Base-by-base conservation (phyloP, 2,113 vertebrate species). In the Tachuris rubrigastra region DNA sequence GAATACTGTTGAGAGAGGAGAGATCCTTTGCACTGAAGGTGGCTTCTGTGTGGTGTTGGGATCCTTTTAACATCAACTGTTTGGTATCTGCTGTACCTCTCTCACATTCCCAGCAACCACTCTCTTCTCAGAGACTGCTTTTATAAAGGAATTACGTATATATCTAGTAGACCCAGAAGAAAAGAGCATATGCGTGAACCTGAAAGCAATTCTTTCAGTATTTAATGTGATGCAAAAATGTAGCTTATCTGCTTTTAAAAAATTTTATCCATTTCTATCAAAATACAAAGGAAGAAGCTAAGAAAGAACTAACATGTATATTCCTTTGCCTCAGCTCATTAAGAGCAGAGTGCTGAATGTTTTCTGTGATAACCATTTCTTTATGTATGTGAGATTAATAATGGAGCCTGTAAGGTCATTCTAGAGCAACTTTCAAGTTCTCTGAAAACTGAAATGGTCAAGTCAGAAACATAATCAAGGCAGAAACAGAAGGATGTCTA, bases 401-500 rank as follows among this genome's bases (percentile, higher is more conserved):
- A 84, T 39, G 31, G 82, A 95, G 60, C 50, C 76, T 77, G 47
- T 92, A 94, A 94, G 93, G 95, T 95, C 90, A 90, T 87, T 92
- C 92, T 90, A 88, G 72, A 94, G 87, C 79, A 85, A 49, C 89
- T 96, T 94, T 69, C 83, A 92, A 82, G 71, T 92, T 93, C 53
- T 91, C 79, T 92, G 65, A 91, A 92, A 96, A 92, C 46, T 47
- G 73, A 96, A 90, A 66, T 75, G 89, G 96, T 87, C 96, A 97
- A 96, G 94, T 85, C 69, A 87, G 74, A 97, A 95, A 79, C 82
- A 92, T 49, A 95, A 96, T 92, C 94, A 97, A 96, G 89, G 87
- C 80, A 97, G 94, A 95, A 97, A 95, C 95, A 95, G 95, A 96
- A 96, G 92, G 95, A 81, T 93, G 58, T 89, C 90, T 95, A 74